Conservation (phyloP, 92 coral and sea anemone genomes). For the Metridium senile region DNA sequence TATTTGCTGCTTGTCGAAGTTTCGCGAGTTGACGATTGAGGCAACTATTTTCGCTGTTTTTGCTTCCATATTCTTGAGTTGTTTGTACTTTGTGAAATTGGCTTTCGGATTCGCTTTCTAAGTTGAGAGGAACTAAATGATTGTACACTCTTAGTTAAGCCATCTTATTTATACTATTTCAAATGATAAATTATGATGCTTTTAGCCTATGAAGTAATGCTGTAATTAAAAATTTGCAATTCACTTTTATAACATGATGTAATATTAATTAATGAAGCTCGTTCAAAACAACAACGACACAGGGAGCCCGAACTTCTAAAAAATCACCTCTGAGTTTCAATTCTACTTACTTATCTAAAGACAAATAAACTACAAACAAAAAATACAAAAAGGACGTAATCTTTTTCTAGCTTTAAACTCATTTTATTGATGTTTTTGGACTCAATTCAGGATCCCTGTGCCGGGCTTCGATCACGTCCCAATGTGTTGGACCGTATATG, state of each 20-base stretch:
- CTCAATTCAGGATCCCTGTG: background rate
- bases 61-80: background rate
- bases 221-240: background rate
- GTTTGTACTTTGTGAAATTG: background rate
- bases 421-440: background rate
- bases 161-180: slow-evolving; percentile 3
- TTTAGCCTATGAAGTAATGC: background rate
- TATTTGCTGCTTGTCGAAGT: slow-evolving; percentile 47
- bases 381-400: background rate
- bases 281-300: background rate
- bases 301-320: background rate
- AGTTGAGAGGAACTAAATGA: background rate
- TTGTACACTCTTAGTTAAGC: background rate
- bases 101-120: background rate
- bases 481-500: background rate
- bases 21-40: slow-evolving; percentile 1
- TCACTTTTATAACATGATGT: background rate
- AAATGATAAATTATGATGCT: background rate
- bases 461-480: background rate
- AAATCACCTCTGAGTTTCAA: background rate
- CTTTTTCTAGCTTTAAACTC: background rate
- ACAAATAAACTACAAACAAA: background rate
- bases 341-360: background rate
- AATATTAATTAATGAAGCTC: no score
- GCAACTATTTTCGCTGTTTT: background rate